These are phyloP conservation scores for Phylloscopus whistleri DNA, from an alignment of 2,113 vertebrate genomes.

Conservation along the genomic window DNA sequence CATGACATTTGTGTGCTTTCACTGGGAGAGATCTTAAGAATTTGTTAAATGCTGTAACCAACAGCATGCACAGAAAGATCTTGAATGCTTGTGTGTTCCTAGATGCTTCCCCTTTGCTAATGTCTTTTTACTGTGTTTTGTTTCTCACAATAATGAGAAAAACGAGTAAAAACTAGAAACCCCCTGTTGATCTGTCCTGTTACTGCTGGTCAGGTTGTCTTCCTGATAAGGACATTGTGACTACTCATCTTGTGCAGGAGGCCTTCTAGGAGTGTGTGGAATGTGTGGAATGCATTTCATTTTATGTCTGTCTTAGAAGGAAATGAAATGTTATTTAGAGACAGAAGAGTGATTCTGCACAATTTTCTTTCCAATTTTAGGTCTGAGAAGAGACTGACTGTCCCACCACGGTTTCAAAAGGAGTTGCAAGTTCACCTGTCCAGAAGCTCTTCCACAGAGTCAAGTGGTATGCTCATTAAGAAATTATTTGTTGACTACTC, in stretches of 20 bases:
- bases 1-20: not conserved
- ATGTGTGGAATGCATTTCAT: not conserved
- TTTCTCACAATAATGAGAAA: not conserved
- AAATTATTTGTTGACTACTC: not conserved
- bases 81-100: not conserved
- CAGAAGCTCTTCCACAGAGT: slow-evolving; percentile 56
- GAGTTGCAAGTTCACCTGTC: slow-evolving; percentile 65
- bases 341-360: not conserved
- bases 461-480: slow-evolving; percentile 57
- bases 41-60: not conserved
- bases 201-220: not conserved
- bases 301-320: not conserved
- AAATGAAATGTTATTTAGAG: not conserved
- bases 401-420: slow-evolving; percentile 68
- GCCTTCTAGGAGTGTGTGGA: not conserved
- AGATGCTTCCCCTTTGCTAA: not conserved
- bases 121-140: not conserved
- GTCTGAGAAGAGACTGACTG: slow-evolving; percentile 66
- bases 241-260: not conserved
- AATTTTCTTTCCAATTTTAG: slow-evolving; percentile 42
- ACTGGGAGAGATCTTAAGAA: not conserved
- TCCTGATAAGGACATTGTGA: not conserved
- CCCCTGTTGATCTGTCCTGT: not conserved
- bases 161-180: not conserved
- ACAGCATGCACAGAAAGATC: not conserved